These are phyloP conservation scores for Itoplectis maculator DNA, from an alignment of 2,888 invertebrate genomes.

Conservation along the genomic window DNA sequence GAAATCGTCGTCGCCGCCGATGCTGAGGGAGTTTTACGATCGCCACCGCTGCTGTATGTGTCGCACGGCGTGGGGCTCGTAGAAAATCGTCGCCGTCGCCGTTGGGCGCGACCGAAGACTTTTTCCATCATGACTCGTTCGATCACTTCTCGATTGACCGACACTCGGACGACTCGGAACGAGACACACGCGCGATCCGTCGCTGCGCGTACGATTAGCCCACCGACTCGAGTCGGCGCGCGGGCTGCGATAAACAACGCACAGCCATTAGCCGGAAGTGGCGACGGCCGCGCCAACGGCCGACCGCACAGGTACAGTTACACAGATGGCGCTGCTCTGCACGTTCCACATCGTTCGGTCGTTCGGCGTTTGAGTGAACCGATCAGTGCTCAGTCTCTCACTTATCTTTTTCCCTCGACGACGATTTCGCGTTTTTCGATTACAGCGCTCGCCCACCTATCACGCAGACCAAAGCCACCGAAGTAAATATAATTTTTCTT, in stretches of 20 bases:
- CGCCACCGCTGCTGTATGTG: too few species aligned
- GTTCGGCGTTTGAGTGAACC: too few species aligned
- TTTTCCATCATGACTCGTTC: conserved; percentile 21
- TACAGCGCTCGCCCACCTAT: too few species aligned
- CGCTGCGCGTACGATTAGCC: too few species aligned
- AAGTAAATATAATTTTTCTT: too few species aligned
- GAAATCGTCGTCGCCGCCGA: too few species aligned
- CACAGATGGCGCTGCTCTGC: too few species aligned
- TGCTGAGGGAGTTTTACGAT: background rate
- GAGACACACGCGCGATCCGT: too few species aligned
- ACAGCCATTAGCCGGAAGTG: conserved; percentile 56
- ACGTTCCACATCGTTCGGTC: too few species aligned
- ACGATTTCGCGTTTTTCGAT: conserved; percentile 10
- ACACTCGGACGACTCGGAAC: background rate
- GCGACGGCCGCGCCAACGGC: conserved; percentile 13
- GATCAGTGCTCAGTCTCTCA: background rate
- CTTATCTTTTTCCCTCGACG: background rate
- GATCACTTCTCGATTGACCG: background rate
- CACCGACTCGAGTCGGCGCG: conserved; percentile 12
- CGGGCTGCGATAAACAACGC: conserved; percentile 41
- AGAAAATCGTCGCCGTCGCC: conserved; percentile 40
- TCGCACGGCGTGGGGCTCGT: conserved; percentile 3
- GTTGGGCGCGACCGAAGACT: conserved; percentile 20
- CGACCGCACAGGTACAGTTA: background rate
- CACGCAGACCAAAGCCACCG: too few species aligned